Evolutionary conservation across 2,888 invertebrate species (phyloP), one percentile per base, ranked within the genome.

Genomic region (Chloroclystis v-ata): DNA sequence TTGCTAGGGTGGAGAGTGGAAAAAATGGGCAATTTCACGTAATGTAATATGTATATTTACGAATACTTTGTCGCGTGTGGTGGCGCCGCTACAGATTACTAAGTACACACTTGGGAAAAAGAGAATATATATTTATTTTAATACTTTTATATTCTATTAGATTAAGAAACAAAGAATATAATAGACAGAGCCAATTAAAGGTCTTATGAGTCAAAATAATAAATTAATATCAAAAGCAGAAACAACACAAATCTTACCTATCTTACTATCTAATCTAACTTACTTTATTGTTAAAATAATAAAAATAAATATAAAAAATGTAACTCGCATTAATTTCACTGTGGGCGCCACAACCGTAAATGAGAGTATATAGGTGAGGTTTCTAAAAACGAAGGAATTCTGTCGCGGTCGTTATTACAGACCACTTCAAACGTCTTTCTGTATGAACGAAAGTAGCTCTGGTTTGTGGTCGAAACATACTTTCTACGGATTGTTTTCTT

Each of bases 11-110:
- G 86, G 87, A 85, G 86, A 87, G 87, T 85, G 87, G 82, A 86
- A 87, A 88, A 88, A 89, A 87, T 86, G 86, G 88, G 83, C 87
- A 88, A 88, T 89, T 87, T 84, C 82, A 84, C 86, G 86, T 86
- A 86, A 87, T 87, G 83, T 86, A 85, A 87, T 87, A 86, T 85
- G 86, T 86, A 87, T 86, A 85, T 86, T 86, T 86, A 35, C 10
- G 11, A 8, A 20, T 16, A 20, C 20, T 10, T 10, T 16, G 11
- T 35, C 35, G 20, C 8, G 16, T 35, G 10, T 2, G 20, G 20
- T 35, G 35, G 35, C 35, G 35, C 35, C 35, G 11, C 35, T 11
- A 7, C 35, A 16, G 8, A 26, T 26, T 8, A n/a, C n/a, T n/a
- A n/a, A n/a, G n/a, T n/a, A n/a, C n/a, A n/a, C n/a, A n/a, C n/a